Percentiles rank a stretch among this genome's conserved stretches.
Conservation (phyloP, 2,113 vertebrate genomes). For the Mixornis gularis region DNA sequence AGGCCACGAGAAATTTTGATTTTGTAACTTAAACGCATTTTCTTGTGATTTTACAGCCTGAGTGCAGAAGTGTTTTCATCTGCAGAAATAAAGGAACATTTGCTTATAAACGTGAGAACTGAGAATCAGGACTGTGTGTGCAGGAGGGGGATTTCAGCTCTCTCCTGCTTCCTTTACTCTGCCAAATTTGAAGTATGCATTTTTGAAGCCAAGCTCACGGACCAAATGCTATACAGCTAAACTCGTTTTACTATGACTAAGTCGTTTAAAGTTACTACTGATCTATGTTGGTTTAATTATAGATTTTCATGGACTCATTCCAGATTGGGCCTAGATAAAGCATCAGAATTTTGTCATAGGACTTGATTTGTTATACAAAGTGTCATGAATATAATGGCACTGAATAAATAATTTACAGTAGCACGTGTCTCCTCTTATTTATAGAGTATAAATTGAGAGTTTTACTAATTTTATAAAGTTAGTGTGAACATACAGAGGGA, state of each 20-base stretch:
- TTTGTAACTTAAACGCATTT: background rate
- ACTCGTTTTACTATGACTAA: conserved; percentile 41
- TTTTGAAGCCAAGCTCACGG: conserved; percentile 28
- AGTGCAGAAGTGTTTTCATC: conserved; percentile 5
- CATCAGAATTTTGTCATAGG: conserved; percentile 17
- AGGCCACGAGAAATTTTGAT: background rate
- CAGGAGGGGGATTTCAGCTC: conserved; percentile 8
- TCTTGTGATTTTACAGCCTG: background rate
- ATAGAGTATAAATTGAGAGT: background rate
- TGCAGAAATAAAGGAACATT: conserved; percentile 21
- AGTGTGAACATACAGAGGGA: background rate
- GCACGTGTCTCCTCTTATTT: background rate
- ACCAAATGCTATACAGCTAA: conserved; percentile 25
- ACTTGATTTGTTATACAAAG: background rate
- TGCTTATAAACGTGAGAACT: conserved; percentile 11
- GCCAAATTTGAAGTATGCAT: conserved; percentile 9
- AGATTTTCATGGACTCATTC: conserved; percentile 28
- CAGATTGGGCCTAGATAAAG: conserved; percentile 21
- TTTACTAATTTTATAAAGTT: background rate
- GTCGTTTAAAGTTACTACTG: background rate
- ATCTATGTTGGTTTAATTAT: conserved; percentile 39
- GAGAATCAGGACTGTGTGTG: background rate
- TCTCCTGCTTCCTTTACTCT: background rate
- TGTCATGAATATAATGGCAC: conserved; percentile 11
- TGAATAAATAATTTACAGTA: conserved; percentile 32